Evolutionary conservation across 1,140 invertebrate genomes (phyloP).

Genomic region (Drosophila pallidifrons): DNA sequence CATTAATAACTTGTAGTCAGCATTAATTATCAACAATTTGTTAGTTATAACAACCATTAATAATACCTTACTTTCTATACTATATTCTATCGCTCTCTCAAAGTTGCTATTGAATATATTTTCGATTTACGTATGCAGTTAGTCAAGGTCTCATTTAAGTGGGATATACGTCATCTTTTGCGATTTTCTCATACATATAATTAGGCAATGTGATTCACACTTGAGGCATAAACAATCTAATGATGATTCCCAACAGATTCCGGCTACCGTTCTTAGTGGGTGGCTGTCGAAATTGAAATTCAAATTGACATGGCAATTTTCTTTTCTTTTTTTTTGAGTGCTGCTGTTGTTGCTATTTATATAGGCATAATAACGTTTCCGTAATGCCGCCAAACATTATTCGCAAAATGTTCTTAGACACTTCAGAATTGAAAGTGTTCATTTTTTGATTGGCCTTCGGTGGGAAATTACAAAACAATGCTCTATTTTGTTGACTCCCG

Average conservation of each 20-base stretch:
- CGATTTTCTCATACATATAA: constrained; percentile 41
- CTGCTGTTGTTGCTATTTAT: constrained; percentile 46
- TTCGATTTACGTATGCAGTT: constrained; percentile 9
- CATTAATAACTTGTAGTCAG: constrained; percentile 4
- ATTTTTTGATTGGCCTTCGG: constrained; percentile 67
- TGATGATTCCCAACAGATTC: constrained; percentile 47
- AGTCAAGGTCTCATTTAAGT: constrained; percentile 47
- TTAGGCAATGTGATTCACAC: constrained; percentile 60
- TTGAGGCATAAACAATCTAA: constrained; percentile 34
- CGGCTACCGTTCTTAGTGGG: constrained; percentile 30
- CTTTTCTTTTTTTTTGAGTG: constrained; percentile 14
- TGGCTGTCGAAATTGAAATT: constrained; percentile 32
- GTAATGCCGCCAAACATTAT: background rate
- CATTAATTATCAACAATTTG: background rate
- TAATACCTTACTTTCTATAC: too few species aligned
- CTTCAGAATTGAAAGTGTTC: constrained; percentile 51
- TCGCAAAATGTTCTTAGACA: constrained; percentile 36
- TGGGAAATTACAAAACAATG: constrained; percentile 45
- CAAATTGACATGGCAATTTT: constrained; percentile 55
- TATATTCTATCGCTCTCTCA: too few species aligned
- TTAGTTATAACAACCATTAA: background rate
- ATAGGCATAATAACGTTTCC: background rate
- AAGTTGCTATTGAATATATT: background rate
- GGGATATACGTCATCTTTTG: constrained; percentile 57
- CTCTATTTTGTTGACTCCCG: constrained; percentile 46